Evolutionary conservation across 2,113 vertebrate species (phyloP).

Genomic region (Pyxicephalus adspersus): DNA sequence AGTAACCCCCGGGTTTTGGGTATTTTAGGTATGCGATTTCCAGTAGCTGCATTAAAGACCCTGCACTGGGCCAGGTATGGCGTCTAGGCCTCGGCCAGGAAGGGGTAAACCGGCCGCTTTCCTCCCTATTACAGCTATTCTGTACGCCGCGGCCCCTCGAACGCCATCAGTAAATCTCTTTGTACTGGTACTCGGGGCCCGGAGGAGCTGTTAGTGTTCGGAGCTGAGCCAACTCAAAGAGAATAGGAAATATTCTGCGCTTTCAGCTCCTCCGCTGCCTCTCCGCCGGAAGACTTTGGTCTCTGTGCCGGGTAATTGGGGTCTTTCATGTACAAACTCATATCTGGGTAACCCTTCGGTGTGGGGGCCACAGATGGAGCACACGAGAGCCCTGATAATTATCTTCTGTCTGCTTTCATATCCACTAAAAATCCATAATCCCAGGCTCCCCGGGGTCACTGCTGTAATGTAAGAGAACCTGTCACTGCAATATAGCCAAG

Average conservation of each 20-base stretch:
- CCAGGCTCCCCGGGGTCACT: too few relatives aligned
- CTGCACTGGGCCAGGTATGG: background rate
- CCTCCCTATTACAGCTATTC: background rate
- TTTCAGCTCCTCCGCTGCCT: background rate
- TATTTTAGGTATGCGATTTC: too few relatives aligned
- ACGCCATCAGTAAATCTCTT: conserved; percentile 37
- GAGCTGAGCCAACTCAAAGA: conserved; percentile 9
- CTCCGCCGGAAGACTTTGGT: background rate
- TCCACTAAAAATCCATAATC: too few relatives aligned
- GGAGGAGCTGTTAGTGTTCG: conserved; percentile 5
- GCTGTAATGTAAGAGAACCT: too few relatives aligned
- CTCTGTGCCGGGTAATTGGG: background rate
- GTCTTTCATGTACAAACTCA: conserved; percentile 1
- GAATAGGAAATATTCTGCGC: conserved; percentile 24
- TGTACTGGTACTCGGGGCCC: conserved; percentile 3
- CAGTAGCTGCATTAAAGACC: too few relatives aligned
- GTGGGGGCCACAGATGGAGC: background rate
- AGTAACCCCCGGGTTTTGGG: too few relatives aligned
- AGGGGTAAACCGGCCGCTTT: background rate
- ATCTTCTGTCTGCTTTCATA: too few relatives aligned
- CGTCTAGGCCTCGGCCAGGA: background rate
- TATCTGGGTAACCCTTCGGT: conserved; percentile 13
- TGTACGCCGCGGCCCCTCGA: background rate
- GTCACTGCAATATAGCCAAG: too few relatives aligned
- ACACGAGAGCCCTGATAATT: background rate